A percentile compares a stretch with the other conserved stretches of the same genome.
phyloP scores from a whole-genome alignment of 2,113 vertebrate species.

The Anolis carolinensis region DNA sequence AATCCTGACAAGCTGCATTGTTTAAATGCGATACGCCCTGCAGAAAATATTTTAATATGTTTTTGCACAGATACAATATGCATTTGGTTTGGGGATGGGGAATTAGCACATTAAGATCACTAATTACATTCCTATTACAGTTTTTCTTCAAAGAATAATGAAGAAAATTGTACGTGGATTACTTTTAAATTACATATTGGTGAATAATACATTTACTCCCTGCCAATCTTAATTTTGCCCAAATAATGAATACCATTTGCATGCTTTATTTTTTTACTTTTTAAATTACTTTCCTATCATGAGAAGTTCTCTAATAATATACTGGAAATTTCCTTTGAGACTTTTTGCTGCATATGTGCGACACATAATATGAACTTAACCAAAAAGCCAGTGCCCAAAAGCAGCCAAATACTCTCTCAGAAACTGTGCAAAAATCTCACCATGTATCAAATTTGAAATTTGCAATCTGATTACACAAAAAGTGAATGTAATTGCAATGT shows the following conservation, averaged over 20 bases:
- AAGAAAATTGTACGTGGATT: slow-evolving; percentile 47
- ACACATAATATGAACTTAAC: slow-evolving; percentile 32
- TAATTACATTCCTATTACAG: slow-evolving; percentile 61
- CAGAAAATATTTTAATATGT: slow-evolving; percentile 54
- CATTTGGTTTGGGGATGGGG: slow-evolving; percentile 27
- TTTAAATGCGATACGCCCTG: slow-evolving; percentile 40
- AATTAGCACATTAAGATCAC: slow-evolving; percentile 51
- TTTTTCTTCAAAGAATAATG: slow-evolving; percentile 57
- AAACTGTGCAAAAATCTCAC: slow-evolving; percentile 8
- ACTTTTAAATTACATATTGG: slow-evolving; percentile 58
- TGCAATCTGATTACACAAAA: slow-evolving; percentile 6
- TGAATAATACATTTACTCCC: slow-evolving; percentile 47
- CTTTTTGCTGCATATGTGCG: slow-evolving; percentile 15
- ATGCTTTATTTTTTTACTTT: slow-evolving; percentile 37
- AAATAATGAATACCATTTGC: slow-evolving; percentile 43
- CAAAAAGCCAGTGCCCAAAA: slow-evolving; percentile 11
- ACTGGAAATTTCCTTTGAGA: not conserved
- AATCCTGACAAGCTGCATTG: slow-evolving; percentile 40
- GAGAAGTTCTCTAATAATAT: slow-evolving; percentile 38
- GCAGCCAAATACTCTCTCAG: slow-evolving; percentile 20
- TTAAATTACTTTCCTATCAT: slow-evolving; percentile 38
- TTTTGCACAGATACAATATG: slow-evolving; percentile 54
- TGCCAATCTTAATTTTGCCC: slow-evolving; percentile 54
- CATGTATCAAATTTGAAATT: slow-evolving; percentile 23
- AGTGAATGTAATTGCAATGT: slow-evolving; percentile 9